Base-by-base conservation (phyloP, 1,140 invertebrate species). In the Liolophura sinensis region DNA sequence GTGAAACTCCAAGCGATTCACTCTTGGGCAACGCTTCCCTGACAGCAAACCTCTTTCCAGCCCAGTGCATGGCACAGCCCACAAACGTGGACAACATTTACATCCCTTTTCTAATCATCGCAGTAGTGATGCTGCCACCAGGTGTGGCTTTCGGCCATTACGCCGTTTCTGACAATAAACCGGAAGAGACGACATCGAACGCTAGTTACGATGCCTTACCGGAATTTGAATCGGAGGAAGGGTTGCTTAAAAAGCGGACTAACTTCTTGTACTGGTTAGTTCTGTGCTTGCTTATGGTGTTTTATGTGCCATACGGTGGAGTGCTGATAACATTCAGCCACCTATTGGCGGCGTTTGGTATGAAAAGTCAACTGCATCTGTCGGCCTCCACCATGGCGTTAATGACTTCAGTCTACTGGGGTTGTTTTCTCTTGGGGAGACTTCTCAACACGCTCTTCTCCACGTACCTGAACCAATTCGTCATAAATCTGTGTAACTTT, bases 111-210 rank as follows among this genome's bases (percentile, higher is more conserved):
- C 16, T 70, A 9, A 70, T 70, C 18, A 40, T 65, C 16, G 68
- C 62, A 1, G n/a, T n/a, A 16, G 48, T 70, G 6, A 54, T 59
- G 4, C 4, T 55, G 0, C 68, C 68, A 11, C 60, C 68, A 0
- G 63, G 47, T n/a, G 47, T 70, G 11, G 68, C 68, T 18, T 70
- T 65, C 52, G 24, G 62, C n/a, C 66, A 70, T 47, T 70, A 52
- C 47, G 62, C 57, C 67, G 49, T 60, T 47, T 50, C 16, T 14
- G 40, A 55, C 1, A 46, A 46, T 7, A 1, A 54, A n/a, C n/a
- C 18, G n/a, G 18, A 54, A n/a, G n/a, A 5, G 51, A 20, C 12
- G 51, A 25, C 5, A n/a, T 18, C 20, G 9, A 50, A 25, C n/a
- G 4, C 27, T 1, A 59, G n/a, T 46, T n/a, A 27, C 4, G n/a